Base-by-base conservation (phyloP, 2,888 invertebrate genomes). In the Pollenia angustigena region DNA sequence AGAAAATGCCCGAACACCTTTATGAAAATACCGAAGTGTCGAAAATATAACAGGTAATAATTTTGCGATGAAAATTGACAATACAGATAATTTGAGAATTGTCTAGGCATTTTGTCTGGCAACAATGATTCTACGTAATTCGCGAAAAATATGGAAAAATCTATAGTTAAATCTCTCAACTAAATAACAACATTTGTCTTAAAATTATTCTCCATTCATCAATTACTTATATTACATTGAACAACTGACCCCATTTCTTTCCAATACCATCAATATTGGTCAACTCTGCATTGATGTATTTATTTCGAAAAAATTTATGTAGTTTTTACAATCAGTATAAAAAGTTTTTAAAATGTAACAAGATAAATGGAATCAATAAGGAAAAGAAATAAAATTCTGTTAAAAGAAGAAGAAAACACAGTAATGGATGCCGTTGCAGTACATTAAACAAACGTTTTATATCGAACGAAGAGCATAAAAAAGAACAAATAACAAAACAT, bases 341-440 rank as follows among this genome's bases (percentile, higher is more conserved):
- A 85, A 62, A 16, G 48, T 71, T 72, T 69, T 42, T 42, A n/a
- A 66, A 79, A 60, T 50, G 42, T 18, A 52, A 44, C 50, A 74
- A 79, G 52, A 69, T 60, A 40, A 69, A 71, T 48, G 32, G 32
- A 72, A 72, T 72, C 79, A 72, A 79, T 72, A 78, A 72, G 46
- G 42, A 32, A 44, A 44, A 44, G 10, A 52, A 82, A 58, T 44
- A 80, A 71, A 62, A 46, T 44, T 23, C 9, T 6, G 11, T 23
- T 9, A 74, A 81, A 66, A 14, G 12, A 54, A 54, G 44, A 18
- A 69, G 56, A 40, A 58, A 32, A 32, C 42, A 42, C n/a, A 9
- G 62, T 75, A 50, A 62, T 75, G 62, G 64, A 78, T 64, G 48
- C 23, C 56, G 50, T 44, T 78, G 72, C 78, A 68, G 50, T 72